These are phyloP conservation scores for Channallabes apus DNA, from an alignment of 2,797 vertebrate species.

Conservation along the genomic window DNA sequence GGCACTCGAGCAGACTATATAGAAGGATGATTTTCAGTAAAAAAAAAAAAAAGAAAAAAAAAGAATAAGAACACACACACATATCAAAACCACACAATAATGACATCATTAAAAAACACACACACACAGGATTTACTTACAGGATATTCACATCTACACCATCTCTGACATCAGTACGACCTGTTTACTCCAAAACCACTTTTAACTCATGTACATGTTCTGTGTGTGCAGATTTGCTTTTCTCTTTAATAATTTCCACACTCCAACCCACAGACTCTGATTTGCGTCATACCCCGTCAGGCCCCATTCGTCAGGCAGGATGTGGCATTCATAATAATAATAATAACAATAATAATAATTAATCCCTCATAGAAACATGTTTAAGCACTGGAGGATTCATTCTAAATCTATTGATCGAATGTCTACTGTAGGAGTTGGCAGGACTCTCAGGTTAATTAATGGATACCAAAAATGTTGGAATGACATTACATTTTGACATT, in stretches of 20 bases:
- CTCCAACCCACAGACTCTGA: neutral
- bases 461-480: neutral
- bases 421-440: neutral
- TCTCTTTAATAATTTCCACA: neutral
- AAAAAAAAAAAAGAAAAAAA: neutral
- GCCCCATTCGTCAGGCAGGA: neutral
- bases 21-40: neutral
- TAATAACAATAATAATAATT: neutral
- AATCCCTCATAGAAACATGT: neutral
- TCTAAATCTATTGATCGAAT: neutral
- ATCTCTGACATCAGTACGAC: slow-evolving; percentile 3
- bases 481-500: neutral
- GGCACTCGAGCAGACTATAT: neutral
- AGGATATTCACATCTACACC: no score
- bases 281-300: neutral
- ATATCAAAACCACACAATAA: no score
- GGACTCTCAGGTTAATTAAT: neutral
- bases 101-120: neutral
- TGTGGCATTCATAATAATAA: no score
- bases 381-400: neutral
- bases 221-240: neutral
- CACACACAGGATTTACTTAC: neutral
- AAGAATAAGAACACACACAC: neutral
- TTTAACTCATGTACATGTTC: neutral
- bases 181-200: neutral